A percentile compares a stretch with the other conserved stretches of the same genome.
Evolutionary conservation across 1,140 invertebrate genomes (phyloP).

Genomic region (Leptonema lineaticorne): DNA sequence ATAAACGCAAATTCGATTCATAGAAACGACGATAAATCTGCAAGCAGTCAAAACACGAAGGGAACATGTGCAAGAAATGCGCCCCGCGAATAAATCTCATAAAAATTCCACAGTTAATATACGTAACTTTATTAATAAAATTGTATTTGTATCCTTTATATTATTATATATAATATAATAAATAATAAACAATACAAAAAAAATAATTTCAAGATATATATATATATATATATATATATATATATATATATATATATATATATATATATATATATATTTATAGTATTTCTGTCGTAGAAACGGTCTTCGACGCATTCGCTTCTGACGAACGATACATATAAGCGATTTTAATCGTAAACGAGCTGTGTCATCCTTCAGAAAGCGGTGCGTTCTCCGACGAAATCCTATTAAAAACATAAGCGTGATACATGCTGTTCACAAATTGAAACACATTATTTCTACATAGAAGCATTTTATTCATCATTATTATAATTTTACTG

Average conservation of each 20-base stretch:
- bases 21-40: not conserved
- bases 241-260: too few relatives aligned
- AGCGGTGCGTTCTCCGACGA: not conserved
- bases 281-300: too few relatives aligned
- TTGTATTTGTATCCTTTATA: not conserved
- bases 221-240: too few relatives aligned
- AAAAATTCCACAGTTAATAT: too few relatives aligned
- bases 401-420: not conserved
- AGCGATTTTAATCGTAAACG: too few relatives aligned
- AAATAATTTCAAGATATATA: too few relatives aligned
- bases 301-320: too few relatives aligned
- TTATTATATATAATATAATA: not conserved
- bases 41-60: not conserved
- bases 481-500: not conserved
- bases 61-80: too few relatives aligned
- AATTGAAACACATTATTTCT: conserved; percentile 11
- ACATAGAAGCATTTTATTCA: not conserved
- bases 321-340: too few relatives aligned
- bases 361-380: too few relatives aligned
- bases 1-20: conserved; percentile 9
- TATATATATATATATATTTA: too few relatives aligned
- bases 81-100: too few relatives aligned
- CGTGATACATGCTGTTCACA: conserved; percentile 13
- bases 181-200: not conserved
- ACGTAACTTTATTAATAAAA: not conserved